Evolutionary conservation across 2,888 invertebrate species (phyloP).

Genomic region (Platycheirus rosarum): DNA sequence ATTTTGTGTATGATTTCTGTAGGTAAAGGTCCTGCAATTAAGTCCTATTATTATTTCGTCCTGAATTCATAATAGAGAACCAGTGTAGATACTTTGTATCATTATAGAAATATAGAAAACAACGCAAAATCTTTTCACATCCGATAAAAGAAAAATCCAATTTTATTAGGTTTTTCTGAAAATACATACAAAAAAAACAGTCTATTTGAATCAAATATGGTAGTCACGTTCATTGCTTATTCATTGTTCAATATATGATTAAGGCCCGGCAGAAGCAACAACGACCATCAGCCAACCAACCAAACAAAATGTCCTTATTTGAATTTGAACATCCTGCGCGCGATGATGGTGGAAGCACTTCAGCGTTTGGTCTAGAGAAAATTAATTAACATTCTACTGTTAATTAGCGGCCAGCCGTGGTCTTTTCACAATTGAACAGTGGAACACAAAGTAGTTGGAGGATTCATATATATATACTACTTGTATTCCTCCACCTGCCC

Average conservation of each 20-base stretch:
- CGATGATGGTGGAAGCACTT: neutral
- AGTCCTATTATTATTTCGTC: neutral
- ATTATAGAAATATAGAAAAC: neutral
- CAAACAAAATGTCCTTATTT: slow-evolving; percentile 16
- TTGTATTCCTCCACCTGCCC: no score
- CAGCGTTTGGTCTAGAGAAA: slow-evolving; percentile 22
- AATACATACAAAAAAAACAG: no score
- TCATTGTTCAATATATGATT: slow-evolving; percentile 44
- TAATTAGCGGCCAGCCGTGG: slow-evolving; percentile 40
- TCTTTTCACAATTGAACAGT: neutral
- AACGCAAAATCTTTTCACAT: neutral
- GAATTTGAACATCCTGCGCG: slow-evolving; percentile 22
- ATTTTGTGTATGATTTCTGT: neutral
- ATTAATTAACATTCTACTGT: slow-evolving; percentile 55
- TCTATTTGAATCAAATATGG: slow-evolving; percentile 1
- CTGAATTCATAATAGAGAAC: neutral
- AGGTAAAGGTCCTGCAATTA: neutral
- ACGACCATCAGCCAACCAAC: neutral
- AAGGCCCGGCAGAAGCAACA: slow-evolving; percentile 3
- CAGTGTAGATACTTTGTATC: neutral
- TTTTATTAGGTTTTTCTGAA: neutral
- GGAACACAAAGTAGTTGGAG: neutral
- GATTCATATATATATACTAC: neutral
- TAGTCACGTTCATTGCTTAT: slow-evolving; percentile 41
- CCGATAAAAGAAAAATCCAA: no score